phyloP scores from a whole-genome alignment of 2,113 vertebrate species.

The Nerophis lumbriciformis region DNA sequence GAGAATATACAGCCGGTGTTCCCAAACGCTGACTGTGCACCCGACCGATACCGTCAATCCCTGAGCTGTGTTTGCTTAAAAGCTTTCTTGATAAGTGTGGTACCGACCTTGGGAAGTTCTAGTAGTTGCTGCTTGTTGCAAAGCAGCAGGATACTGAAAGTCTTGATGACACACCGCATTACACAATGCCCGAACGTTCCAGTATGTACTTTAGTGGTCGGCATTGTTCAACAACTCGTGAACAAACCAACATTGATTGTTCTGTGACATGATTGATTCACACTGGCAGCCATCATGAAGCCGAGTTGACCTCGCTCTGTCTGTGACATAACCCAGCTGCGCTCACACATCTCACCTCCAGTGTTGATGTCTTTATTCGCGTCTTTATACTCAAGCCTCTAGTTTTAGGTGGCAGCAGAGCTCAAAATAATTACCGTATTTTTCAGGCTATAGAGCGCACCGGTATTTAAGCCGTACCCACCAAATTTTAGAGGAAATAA shows the following conservation, averaged over 20 bases:
- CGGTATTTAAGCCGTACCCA: too few relatives aligned
- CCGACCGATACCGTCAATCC: background rate
- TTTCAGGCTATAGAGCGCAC: too few relatives aligned
- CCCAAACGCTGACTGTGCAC: constrained; percentile 10
- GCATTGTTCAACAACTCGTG: constrained; percentile 3
- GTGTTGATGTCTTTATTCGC: background rate
- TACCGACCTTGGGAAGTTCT: background rate
- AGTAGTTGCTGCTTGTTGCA: background rate
- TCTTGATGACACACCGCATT: background rate
- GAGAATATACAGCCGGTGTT: background rate
- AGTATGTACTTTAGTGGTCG: constrained; percentile 11
- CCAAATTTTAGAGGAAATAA: too few relatives aligned
- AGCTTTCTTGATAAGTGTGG: background rate
- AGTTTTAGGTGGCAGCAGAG: too few relatives aligned
- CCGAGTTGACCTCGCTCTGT: constrained; percentile 1
- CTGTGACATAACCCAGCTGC: constrained; percentile 11
- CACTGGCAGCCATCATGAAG: constrained; percentile 20
- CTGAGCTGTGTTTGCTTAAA: constrained; percentile 2
- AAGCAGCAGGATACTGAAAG: constrained; percentile 3
- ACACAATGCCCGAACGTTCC: background rate
- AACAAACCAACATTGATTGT: constrained; percentile 33
- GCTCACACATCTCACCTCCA: background rate
- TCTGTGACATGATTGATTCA: constrained; percentile 23
- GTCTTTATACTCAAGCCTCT: too few relatives aligned
- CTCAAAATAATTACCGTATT: too few relatives aligned